phyloP scores from a whole-genome alignment of 2,113 vertebrate species.

The Dunckerocampus dactyliophorus region DNA sequence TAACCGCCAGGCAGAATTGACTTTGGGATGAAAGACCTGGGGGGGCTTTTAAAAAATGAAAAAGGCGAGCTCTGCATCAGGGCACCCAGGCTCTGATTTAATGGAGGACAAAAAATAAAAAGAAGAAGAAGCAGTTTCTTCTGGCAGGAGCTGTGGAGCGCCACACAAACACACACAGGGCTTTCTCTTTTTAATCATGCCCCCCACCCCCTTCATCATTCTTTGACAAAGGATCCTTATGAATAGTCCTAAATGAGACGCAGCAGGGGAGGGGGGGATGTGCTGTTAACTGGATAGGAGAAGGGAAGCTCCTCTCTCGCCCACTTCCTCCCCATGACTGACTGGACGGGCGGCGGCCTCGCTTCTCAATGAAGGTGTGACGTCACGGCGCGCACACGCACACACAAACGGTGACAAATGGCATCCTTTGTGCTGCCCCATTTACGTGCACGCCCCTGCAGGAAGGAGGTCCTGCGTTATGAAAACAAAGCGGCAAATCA shows the following conservation, averaged over 20 bases:
- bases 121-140: conserved; percentile 5
- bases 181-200: conserved; percentile 47
- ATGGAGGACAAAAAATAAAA: conserved; percentile 12
- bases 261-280: too few species aligned
- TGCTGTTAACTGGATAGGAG: not conserved
- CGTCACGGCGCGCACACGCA: conserved; percentile 12
- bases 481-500: too few species aligned
- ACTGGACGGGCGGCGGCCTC: conserved; percentile 44
- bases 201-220: too few species aligned
- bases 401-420: not conserved
- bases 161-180: not conserved
- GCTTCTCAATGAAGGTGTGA: conserved; percentile 52
- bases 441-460: conserved; percentile 56
- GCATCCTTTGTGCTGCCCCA: conserved; percentile 53
- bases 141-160: conserved; percentile 31
- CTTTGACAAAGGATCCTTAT: conserved; percentile 13
- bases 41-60: conserved; percentile 60
- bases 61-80: conserved; percentile 48
- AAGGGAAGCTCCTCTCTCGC: conserved; percentile 34
- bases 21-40: conserved; percentile 52
- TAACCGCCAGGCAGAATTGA: conserved; percentile 54
- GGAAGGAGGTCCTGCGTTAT: conserved; percentile 13
- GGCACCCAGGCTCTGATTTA: conserved; percentile 51
- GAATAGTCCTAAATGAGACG: conserved; percentile 30
- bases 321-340: conserved; percentile 35